Percentiles rank a stretch among this genome's conserved stretches.
These are phyloP conservation scores for Oxyura jamaicensis DNA, from an alignment of 2,113 vertebrate species.

Conservation along the genomic window DNA sequence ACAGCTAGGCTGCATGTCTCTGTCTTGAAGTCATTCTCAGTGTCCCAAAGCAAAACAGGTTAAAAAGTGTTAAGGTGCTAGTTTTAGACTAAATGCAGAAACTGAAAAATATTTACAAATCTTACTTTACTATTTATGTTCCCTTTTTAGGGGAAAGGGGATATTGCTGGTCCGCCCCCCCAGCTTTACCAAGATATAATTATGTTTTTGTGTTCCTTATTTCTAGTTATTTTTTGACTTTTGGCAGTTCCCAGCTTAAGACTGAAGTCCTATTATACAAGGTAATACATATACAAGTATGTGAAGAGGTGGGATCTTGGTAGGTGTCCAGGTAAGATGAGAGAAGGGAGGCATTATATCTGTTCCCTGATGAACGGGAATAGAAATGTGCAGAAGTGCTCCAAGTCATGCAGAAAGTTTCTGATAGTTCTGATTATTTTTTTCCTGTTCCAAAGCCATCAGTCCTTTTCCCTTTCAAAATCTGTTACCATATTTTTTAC, in stretches of 20 bases:
- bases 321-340: constrained; percentile 28
- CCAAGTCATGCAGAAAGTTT: not conserved
- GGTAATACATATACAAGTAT: not conserved
- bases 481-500: not conserved
- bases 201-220: not conserved
- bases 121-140: not conserved
- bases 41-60: not conserved
- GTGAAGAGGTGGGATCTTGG: constrained; percentile 30
- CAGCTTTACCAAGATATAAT: not conserved
- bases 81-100: not conserved
- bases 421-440: not conserved
- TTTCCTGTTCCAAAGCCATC: not conserved
- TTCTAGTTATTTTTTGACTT: constrained; percentile 37
- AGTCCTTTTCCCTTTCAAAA: not conserved
- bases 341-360: not conserved
- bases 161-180: not conserved
- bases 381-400: not conserved
- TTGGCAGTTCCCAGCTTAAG: constrained; percentile 20
- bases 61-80: not conserved
- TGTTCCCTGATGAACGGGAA: not conserved
- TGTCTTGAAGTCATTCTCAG: not conserved
- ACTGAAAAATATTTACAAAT: not conserved
- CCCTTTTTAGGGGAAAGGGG: not conserved
- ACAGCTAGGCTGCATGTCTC: not conserved
- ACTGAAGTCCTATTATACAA: not conserved